phyloP scores from a whole-genome alignment of 2,113 vertebrate genomes.

The Callorhinus ursinus region DNA sequence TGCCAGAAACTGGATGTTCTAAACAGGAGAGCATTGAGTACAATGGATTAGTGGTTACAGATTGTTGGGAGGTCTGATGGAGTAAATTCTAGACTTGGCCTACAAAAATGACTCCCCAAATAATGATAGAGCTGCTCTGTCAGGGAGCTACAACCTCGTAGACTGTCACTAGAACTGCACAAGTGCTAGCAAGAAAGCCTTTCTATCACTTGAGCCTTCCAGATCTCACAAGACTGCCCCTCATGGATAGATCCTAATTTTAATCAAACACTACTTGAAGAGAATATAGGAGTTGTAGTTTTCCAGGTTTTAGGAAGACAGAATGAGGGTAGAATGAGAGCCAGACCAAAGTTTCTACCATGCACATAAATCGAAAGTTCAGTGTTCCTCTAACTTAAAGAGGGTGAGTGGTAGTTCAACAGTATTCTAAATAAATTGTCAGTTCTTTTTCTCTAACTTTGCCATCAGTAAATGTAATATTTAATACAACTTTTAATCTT shows the following conservation, averaged over 20 bases:
- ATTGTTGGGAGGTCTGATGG: background rate
- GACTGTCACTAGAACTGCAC: background rate
- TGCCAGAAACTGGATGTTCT: background rate
- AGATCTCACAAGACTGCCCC: background rate
- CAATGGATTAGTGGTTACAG: background rate
- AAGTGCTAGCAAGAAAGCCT: background rate
- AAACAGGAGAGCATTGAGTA: background rate
- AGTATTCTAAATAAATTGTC: constrained; percentile 3
- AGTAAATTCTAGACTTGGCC: background rate
- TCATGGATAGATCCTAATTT: background rate
- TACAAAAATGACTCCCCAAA: background rate
- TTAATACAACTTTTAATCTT: constrained; percentile 29
- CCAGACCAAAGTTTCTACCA: background rate
- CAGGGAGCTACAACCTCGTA: background rate
- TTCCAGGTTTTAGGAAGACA: background rate
- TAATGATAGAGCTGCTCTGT: background rate
- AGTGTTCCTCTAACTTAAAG: background rate
- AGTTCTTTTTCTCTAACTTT: background rate
- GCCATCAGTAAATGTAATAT: background rate
- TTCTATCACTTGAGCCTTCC: background rate
- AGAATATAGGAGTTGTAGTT: background rate
- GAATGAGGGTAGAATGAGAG: background rate
- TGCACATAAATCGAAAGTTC: background rate
- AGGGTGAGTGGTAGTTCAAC: background rate
- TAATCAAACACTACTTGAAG: background rate